A percentile compares a stretch with the other conserved stretches of the same genome.
phyloP scores from a whole-genome alignment of 1,140 invertebrate species.

The Caenorhabditis elegans region DNA sequence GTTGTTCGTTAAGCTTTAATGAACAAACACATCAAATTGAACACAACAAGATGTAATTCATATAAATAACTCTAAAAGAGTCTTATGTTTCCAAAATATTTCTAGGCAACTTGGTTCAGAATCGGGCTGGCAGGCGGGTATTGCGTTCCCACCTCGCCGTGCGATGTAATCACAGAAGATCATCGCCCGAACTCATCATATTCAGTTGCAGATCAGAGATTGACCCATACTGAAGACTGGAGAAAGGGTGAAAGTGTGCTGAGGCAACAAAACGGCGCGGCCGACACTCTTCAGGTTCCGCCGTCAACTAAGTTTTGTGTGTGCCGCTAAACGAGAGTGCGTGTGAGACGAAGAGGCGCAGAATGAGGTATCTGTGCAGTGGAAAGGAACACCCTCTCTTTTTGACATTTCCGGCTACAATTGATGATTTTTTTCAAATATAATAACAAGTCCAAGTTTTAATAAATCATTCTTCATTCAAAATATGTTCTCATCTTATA shows the following conservation, averaged over 20 bases:
- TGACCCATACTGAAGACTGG: slow-evolving; percentile 39
- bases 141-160: slow-evolving; percentile 32
- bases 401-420: too few relatives aligned
- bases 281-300: neutral
- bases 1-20: neutral
- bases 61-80: too few relatives aligned
- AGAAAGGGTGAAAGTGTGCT: too few relatives aligned
- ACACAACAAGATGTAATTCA: too few relatives aligned
- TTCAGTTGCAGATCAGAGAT: slow-evolving; percentile 36
- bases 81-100: too few relatives aligned
- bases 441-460: too few relatives aligned
- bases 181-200: slow-evolving; percentile 42
- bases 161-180: slow-evolving; percentile 34
- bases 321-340: neutral
- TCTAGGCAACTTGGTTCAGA: slow-evolving; percentile 34
- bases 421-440: too few relatives aligned
- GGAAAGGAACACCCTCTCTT: neutral
- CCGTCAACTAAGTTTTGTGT: neutral
- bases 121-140: slow-evolving; percentile 22
- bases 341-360: neutral
- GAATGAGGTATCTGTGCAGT: neutral
- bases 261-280: neutral
- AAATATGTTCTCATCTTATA: too few relatives aligned
- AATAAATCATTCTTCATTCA: too few relatives aligned
- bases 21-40: too few relatives aligned